Conservation (phyloP, 2,113 vertebrate species). For the Neofelis nebulosa region DNA sequence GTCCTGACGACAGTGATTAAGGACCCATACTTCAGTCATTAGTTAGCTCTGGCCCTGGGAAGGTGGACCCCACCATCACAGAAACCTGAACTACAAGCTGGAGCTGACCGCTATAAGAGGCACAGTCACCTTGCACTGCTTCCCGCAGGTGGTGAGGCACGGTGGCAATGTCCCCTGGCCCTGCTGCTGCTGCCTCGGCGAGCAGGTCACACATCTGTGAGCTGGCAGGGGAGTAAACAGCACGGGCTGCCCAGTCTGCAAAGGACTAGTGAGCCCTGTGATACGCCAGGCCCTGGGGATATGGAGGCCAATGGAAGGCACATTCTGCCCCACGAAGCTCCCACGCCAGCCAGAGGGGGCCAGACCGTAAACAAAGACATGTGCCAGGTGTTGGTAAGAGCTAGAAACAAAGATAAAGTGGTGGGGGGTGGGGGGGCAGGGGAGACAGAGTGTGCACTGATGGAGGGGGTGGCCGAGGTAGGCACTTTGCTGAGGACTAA, state of each 20-base stretch:
- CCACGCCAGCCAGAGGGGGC: neutral
- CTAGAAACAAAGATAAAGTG: neutral
- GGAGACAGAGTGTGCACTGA: neutral
- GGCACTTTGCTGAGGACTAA: neutral
- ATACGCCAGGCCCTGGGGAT: too few species aligned
- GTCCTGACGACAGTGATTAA: neutral
- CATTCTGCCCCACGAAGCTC: neutral
- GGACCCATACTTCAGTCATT: neutral
- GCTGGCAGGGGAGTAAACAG: neutral
- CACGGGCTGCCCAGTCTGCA: neutral
- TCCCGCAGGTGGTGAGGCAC: neutral
- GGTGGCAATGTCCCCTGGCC: neutral
- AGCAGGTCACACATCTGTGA: neutral
- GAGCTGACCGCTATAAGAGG: fast-evolving
- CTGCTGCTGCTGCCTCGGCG: neutral
- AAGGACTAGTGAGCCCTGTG: neutral
- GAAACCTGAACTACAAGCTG: neutral
- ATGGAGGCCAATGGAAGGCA: neutral
- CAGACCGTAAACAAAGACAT: neutral
- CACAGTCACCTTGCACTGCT: too few species aligned
- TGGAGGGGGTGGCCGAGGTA: neutral
- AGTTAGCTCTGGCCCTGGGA: neutral
- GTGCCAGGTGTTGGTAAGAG: neutral
- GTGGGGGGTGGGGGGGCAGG: fast-evolving
- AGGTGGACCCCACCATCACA: neutral